phyloP scores from a whole-genome alignment of 2,888 invertebrate species.

The Halocaridina rubra region DNA sequence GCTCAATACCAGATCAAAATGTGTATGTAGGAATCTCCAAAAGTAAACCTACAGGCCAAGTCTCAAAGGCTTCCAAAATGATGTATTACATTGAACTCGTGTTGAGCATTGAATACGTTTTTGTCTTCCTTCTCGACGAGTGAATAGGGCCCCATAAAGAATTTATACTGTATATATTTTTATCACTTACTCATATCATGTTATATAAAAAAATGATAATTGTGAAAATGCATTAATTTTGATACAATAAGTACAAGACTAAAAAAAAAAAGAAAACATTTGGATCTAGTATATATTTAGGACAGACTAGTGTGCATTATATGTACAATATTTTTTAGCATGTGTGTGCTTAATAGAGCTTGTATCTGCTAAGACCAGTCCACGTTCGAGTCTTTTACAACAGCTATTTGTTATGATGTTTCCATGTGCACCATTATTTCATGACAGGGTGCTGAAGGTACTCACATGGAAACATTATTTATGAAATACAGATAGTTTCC shows the following conservation, averaged over 20 bases:
- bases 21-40: neutral
- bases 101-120: constrained; percentile 20
- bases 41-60: neutral
- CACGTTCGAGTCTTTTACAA: neutral
- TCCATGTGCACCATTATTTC: no score
- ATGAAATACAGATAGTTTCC: neutral
- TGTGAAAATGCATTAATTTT: neutral
- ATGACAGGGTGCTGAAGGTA: neutral
- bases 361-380: no score
- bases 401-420: neutral
- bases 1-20: constrained; percentile 36
- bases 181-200: neutral
- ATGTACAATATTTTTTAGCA: no score
- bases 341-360: neutral
- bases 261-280: neutral
- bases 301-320: no score
- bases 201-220: neutral
- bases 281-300: neutral
- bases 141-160: constrained; percentile 13
- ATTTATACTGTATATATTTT: neutral
- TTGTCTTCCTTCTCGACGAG: constrained; percentile 42
- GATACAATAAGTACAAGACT: neutral
- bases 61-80: neutral
- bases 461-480: neutral
- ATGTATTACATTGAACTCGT: neutral